phyloP scores from a whole-genome alignment of 2,888 invertebrate genomes.

The Pristionchus mayeri region DNA sequence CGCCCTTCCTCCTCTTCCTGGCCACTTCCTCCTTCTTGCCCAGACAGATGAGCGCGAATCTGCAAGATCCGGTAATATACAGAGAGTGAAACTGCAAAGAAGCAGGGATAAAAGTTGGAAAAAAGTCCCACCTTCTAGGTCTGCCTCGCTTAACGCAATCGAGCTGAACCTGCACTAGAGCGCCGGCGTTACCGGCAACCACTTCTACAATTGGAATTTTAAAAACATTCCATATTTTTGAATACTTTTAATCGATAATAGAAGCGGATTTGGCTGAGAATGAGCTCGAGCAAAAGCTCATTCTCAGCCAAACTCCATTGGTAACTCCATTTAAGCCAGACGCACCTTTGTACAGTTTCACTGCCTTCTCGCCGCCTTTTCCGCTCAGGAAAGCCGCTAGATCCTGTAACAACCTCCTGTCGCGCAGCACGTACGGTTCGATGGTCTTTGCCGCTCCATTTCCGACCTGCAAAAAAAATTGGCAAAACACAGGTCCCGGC shows the following conservation, averaged over 20 bases:
- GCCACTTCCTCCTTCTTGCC: not conserved
- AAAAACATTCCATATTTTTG: not conserved
- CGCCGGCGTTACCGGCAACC: not conserved
- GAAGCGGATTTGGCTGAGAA: too few species aligned
- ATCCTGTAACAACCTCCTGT: conserved; percentile 46
- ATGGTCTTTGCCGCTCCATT: not conserved
- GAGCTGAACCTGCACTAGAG: conserved; percentile 57
- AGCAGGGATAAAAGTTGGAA: not conserved
- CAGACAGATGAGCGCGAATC: conserved; percentile 51
- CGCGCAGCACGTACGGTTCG: conserved; percentile 52
- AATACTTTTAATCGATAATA: not conserved
- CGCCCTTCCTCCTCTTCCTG: conserved; percentile 23
- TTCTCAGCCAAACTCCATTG: too few species aligned
- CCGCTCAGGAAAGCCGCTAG: conserved; percentile 50
- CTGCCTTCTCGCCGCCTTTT: conserved; percentile 43
- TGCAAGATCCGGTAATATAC: conserved; percentile 24
- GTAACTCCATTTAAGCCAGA: not conserved
- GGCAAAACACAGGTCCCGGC: conserved; percentile 27
- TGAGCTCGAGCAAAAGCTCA: too few species aligned
- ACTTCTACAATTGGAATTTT: not conserved
- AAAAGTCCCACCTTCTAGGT: conserved; percentile 54
- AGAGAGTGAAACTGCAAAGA: too few species aligned
- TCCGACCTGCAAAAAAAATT: not conserved
- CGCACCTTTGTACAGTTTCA: not conserved
- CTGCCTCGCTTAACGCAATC: conserved; percentile 58